Evolutionary conservation across 2,888 invertebrate genomes (phyloP).

Genomic region (Pegoplata infirma): DNA sequence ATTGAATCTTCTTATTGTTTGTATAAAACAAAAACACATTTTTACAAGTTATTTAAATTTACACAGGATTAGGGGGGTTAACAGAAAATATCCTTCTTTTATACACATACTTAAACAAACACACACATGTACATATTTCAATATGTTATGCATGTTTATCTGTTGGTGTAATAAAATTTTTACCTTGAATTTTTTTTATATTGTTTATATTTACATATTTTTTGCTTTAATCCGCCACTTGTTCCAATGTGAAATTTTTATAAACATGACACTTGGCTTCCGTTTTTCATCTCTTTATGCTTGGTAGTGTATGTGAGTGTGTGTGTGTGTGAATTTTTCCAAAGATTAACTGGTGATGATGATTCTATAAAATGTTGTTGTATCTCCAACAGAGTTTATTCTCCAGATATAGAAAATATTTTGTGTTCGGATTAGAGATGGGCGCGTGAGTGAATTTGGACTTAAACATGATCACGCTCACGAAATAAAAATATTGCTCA

Average conservation of each 20-base stretch:
- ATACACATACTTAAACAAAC: not conserved
- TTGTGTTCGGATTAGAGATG: too few species aligned
- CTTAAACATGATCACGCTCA: too few species aligned
- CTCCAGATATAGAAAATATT: too few species aligned
- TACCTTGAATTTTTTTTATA: slow-evolving; percentile 52
- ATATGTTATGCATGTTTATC: slow-evolving; percentile 33
- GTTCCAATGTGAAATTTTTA: slow-evolving; percentile 48
- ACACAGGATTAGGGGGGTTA: slow-evolving; percentile 35
- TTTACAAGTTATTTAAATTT: slow-evolving; percentile 8
- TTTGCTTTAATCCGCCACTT: slow-evolving; percentile 15
- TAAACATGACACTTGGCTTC: slow-evolving; percentile 58
- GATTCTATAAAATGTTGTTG: slow-evolving; percentile 33
- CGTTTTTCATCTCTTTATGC: slow-evolving; percentile 40
- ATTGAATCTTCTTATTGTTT: too few species aligned
- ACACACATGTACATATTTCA: not conserved
- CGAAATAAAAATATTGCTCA: too few species aligned
- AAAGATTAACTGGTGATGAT: slow-evolving; percentile 49
- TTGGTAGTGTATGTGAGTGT: slow-evolving; percentile 4
- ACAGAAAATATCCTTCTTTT: not conserved
- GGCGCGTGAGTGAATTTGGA: too few species aligned
- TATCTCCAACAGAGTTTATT: slow-evolving; percentile 26
- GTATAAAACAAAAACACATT: slow-evolving; percentile 6
- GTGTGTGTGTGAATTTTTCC: not conserved
- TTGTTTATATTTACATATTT: slow-evolving; percentile 30
- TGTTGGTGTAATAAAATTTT: slow-evolving; percentile 6